These are phyloP conservation scores for Andrena flavipes DNA, from an alignment of 2,888 invertebrate genomes.

Conservation along the genomic window DNA sequence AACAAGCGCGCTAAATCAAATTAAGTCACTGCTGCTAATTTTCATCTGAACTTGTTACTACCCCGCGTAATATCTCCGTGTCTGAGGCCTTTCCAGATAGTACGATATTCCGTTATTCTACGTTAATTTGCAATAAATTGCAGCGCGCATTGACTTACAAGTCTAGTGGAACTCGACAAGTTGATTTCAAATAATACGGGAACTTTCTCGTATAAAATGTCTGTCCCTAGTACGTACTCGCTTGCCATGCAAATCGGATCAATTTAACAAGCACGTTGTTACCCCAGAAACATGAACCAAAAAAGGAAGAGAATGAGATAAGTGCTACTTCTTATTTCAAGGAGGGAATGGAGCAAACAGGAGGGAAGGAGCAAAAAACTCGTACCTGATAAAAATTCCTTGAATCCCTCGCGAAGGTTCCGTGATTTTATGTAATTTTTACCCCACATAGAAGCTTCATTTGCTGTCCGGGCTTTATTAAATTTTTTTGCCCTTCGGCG, in stretches of 20 bases:
- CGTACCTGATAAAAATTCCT: conserved; percentile 16
- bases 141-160: neutral
- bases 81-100: too few relatives aligned
- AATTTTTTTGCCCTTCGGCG: neutral
- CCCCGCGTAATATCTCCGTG: neutral
- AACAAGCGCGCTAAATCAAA: conserved; percentile 35
- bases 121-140: conserved; percentile 6
- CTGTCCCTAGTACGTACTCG: neutral
- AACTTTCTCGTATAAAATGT: neutral
- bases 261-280: neutral
- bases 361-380: neutral
- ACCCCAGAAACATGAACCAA: neutral
- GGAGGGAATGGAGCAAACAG: neutral
- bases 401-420: neutral
- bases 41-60: conserved; percentile 8
- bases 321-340: neutral
- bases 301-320: neutral
- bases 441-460: neutral
- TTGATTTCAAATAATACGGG: neutral
- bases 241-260: neutral
- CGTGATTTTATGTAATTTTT: neutral
- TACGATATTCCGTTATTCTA: neutral
- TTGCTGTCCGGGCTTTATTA: neutral
- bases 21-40: conserved; percentile 23
- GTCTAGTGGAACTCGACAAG: neutral